Evolutionary conservation across 2,113 vertebrate species (phyloP).

Genomic region (Mandrillus leucophaeus): DNA sequence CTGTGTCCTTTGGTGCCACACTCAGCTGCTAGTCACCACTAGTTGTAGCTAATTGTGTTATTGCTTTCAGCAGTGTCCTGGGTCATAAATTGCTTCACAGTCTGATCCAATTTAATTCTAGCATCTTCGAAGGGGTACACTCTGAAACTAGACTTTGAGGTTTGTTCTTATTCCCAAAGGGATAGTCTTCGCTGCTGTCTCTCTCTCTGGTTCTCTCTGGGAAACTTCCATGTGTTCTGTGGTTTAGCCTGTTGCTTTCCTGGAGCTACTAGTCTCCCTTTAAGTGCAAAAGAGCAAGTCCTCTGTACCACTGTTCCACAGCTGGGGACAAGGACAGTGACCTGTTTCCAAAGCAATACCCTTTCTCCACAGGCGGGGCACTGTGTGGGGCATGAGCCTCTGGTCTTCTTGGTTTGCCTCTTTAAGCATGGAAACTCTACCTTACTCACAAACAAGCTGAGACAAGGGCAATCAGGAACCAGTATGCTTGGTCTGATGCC

Average conservation of each 20-base stretch:
- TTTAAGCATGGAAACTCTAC: background rate
- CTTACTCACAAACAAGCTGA: background rate
- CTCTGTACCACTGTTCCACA: background rate
- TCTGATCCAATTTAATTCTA: slow-evolving; percentile 6
- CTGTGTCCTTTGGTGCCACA: background rate
- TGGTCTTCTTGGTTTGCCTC: background rate
- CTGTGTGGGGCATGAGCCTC: background rate
- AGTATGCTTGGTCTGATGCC: background rate
- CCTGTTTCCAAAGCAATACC: background rate
- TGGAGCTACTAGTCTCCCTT: background rate
- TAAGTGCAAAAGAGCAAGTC: background rate
- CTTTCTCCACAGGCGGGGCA: background rate
- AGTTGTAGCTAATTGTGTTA: slow-evolving; percentile 23
- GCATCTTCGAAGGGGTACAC: background rate
- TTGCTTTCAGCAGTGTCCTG: slow-evolving; percentile 41
- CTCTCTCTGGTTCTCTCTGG: background rate
- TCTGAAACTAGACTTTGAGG: slow-evolving; percentile 41
- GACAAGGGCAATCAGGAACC: background rate
- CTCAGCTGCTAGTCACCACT: background rate
- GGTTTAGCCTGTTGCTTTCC: background rate
- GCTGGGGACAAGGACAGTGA: background rate
- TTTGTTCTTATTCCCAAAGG: background rate
- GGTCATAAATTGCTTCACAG: background rate
- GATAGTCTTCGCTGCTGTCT: background rate
- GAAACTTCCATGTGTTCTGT: background rate